Evolutionary conservation across 2,888 invertebrate species (phyloP).

Genomic region (Uloborus plumipes): DNA sequence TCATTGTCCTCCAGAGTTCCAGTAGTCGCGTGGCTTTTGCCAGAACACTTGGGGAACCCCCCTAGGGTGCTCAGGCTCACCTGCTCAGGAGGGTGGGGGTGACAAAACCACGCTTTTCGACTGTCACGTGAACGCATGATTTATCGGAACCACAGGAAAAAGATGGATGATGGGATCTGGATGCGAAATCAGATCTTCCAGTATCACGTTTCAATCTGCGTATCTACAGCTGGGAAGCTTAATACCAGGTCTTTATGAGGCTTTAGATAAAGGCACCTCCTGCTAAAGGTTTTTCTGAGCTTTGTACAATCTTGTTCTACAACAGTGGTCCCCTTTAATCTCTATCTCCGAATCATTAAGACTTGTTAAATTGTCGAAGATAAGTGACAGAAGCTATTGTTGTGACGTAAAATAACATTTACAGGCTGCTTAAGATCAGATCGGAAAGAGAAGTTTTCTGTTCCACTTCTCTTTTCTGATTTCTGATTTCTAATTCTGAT

Average conservation of each 20-base stretch:
- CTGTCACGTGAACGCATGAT: slow-evolving; percentile 57
- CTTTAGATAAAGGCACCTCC: not conserved
- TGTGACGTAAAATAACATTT: too few relatives aligned
- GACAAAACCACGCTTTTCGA: slow-evolving; percentile 14
- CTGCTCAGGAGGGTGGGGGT: slow-evolving; percentile 26
- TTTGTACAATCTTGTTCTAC: too few relatives aligned
- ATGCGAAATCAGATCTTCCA: slow-evolving; percentile 57
- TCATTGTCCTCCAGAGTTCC: too few relatives aligned
- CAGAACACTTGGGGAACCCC: not conserved
- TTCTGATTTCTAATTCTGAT: too few relatives aligned
- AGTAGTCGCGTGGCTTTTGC: slow-evolving; percentile 48
- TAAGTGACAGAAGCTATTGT: too few relatives aligned
- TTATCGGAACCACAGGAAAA: slow-evolving; percentile 45
- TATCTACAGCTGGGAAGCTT: slow-evolving; percentile 52
- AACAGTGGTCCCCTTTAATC: too few relatives aligned
- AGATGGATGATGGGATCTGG: slow-evolving; percentile 51
- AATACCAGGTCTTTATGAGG: not conserved
- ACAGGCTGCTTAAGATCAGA: too few relatives aligned
- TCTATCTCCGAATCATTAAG: too few relatives aligned
- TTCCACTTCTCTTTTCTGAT: too few relatives aligned
- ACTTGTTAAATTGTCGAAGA: too few relatives aligned
- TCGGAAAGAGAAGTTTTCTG: too few relatives aligned
- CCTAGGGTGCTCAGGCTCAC: slow-evolving; percentile 40
- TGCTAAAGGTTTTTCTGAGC: too few relatives aligned
- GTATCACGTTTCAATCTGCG: slow-evolving; percentile 43